Conservation (phyloP, 2,888 invertebrate species). For the Sicus ferrugineus region DNA sequence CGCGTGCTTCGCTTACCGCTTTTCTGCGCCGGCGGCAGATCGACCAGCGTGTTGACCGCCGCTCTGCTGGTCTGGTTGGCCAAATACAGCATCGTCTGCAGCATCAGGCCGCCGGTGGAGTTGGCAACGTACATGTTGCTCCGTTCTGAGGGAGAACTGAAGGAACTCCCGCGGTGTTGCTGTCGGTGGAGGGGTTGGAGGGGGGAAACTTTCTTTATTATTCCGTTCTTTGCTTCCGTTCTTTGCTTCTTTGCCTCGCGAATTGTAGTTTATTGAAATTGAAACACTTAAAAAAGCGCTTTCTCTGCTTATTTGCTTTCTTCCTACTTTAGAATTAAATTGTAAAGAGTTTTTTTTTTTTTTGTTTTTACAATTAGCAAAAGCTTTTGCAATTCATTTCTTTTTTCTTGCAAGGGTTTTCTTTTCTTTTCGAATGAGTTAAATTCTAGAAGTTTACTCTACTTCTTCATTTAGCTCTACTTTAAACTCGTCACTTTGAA, state of each 20-base stretch:
- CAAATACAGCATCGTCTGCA: constrained; percentile 64
- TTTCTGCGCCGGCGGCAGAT: constrained; percentile 59
- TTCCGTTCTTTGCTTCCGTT: not conserved
- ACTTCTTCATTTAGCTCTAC: not conserved
- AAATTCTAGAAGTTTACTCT: not conserved
- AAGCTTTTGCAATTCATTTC: not conserved
- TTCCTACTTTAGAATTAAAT: not conserved
- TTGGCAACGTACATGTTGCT: constrained; percentile 59
- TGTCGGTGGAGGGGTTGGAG: no score
- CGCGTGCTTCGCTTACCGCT: constrained; percentile 57
- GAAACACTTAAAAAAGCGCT: not conserved
- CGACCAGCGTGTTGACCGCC: constrained; percentile 57
- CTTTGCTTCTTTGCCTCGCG: no score
- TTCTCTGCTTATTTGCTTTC: not conserved
- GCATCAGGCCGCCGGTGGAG: constrained; percentile 62
- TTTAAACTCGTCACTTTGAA: constrained; percentile 40
- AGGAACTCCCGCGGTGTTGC: no score
- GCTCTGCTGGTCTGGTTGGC: constrained; percentile 62
- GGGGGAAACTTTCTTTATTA: not conserved
- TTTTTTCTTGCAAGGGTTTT: constrained; percentile 6
- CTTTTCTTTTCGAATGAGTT: constrained; percentile 21
- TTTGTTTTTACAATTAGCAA: not conserved
- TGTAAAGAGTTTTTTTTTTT: not conserved
- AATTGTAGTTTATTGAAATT: no score
- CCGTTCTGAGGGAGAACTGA: no score